Evolutionary conservation across 2,113 vertebrate genomes (phyloP).

Genomic region (Bos indicus): DNA sequence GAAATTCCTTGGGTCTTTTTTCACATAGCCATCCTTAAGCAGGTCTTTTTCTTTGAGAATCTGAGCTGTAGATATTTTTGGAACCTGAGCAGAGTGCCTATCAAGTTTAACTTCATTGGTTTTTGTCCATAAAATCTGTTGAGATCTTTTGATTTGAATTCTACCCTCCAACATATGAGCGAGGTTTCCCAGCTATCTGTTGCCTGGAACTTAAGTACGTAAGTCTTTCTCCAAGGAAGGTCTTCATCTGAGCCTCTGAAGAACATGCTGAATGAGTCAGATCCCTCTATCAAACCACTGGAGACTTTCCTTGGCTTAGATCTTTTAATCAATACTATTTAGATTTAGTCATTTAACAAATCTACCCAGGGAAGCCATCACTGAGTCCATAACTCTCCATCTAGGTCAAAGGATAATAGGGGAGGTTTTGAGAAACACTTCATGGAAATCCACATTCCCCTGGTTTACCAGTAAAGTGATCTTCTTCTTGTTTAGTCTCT

Average conservation of each 20-base stretch:
- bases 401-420: not conserved
- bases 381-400: not conserved
- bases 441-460: not conserved
- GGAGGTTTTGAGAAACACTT: not conserved
- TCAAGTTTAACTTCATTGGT: conserved; percentile 7
- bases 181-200: not conserved
- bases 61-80: not conserved
- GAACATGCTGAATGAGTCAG: not conserved
- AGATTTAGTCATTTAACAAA: conserved; percentile 9
- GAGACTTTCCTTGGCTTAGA: not conserved
- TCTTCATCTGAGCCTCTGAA: not conserved
- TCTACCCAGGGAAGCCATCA: not conserved
- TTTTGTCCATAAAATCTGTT: not conserved
- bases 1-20: not conserved
- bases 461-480: not conserved
- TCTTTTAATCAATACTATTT: conserved; percentile 15
- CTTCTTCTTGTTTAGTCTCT: not conserved
- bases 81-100: not conserved
- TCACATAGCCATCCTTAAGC: not conserved
- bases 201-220: not conserved
- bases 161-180: not conserved
- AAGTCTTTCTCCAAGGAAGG: not conserved
- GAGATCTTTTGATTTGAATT: not conserved
- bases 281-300: not conserved
- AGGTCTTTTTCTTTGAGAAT: not conserved